phyloP scores from a whole-genome alignment of 35 echinoderm and acorn worm genomes.

The Ophioderma brevispina region DNA sequence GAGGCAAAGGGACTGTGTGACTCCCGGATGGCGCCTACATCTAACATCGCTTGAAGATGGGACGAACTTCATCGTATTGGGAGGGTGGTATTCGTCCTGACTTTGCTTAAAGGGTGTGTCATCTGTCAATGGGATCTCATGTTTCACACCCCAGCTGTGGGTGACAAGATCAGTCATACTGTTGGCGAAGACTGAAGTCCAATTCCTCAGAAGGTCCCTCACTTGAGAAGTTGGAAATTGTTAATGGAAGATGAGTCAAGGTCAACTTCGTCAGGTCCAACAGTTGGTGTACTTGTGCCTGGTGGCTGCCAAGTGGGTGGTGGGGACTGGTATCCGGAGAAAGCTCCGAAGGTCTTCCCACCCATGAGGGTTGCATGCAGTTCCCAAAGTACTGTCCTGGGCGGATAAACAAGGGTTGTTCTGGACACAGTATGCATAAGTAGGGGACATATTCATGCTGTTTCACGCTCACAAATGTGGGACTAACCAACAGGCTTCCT shows the following conservation, averaged over 20 bases:
- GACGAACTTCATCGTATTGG: background rate
- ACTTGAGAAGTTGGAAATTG: background rate
- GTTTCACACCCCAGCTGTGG: background rate
- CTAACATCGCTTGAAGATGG: background rate
- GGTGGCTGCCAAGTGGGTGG: background rate
- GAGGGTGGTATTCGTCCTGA: background rate
- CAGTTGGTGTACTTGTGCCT: background rate
- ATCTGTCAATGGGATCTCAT: constrained; percentile 4
- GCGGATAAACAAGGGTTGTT: background rate
- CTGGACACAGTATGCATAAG: background rate
- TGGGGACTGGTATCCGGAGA: no score
- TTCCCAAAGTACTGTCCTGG: background rate
- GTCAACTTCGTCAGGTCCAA: no score
- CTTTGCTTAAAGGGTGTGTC: background rate
- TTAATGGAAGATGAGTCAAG: no score
- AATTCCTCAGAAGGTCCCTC: background rate
- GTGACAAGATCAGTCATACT: background rate
- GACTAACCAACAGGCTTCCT: background rate
- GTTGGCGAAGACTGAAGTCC: background rate
- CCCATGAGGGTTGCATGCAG: background rate
- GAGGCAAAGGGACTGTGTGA: background rate
- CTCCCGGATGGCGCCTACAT: background rate
- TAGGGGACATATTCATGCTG: background rate
- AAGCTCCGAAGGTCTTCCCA: background rate
- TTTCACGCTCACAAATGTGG: background rate